Base-by-base conservation (phyloP, 2,888 invertebrate species). In the Drosophila mayaguana region DNA sequence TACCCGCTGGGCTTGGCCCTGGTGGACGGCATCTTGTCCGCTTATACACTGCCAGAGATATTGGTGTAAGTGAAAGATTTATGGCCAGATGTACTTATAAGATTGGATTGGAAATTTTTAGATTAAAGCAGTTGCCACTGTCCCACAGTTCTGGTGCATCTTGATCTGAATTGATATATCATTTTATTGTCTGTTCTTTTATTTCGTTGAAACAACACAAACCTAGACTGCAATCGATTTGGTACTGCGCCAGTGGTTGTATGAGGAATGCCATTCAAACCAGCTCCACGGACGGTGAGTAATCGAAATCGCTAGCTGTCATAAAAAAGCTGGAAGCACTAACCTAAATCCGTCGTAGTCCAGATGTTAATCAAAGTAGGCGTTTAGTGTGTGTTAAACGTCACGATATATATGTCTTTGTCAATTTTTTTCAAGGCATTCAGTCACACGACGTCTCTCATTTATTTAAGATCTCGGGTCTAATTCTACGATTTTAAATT, bases 171-270 rank as follows among this genome's bases (percentile, higher is more conserved):
- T 36, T 20, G 3, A 18, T 20, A 36, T 25, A 12, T 42, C 3
- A 7, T 43, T 43, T 25, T 43, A 8, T 9, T 61, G 0, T 16
- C n/a, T 32, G 6, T 40, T n/a, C 20, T 36, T 9, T 14, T 28
- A 28, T 28, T 28, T 28, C 28, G 28, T 8, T 28, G 28, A 2
- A 25, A 25, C 3, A 28, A 28, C 7, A 28, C 1, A 28, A 28
- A 28, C 8, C 28, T 55, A 92, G 92, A 2, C 63, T 93, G 36
- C 93, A 93, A 79, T 90, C 93, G n/a, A 85, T 90, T 70, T 93
- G 92, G 92, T 91, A 84, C 66, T 93, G 92, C 62, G 68, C 85
- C 7, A 80, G 75, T n/a, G 90, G 90, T 11, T 93, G 93, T 60
- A 62, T 84, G 50, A 77, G 91, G 18, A 89, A 93, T 78, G 89